Evolutionary conservation across 2,113 vertebrate species (phyloP), one percentile per base, ranked within the genome.

Genomic region (Campylorhamphus procurvoides): DNA sequence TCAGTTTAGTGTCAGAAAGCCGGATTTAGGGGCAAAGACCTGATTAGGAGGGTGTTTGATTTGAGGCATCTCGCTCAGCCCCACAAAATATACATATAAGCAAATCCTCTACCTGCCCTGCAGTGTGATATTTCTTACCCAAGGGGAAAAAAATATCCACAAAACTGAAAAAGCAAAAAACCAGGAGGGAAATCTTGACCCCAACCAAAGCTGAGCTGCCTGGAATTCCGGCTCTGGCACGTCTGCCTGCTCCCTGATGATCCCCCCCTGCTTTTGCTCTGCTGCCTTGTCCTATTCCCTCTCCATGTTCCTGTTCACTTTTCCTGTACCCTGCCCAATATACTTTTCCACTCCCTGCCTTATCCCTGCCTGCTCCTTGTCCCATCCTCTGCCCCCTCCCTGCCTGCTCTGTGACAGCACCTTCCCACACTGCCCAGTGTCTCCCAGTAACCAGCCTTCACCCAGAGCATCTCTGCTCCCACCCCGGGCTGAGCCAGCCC

Each of bases 181-280:
- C 1, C 22, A 24, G 13, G 28, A 72, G 44, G 47, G 50, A 79
- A 76, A 29, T 22, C 18, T 15, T 55, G 39, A 42, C 8, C 3
- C 6, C 31, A 58, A 0, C 33, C 66, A 22, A 4, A 9, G 14
- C 0, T 0, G 27, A 59, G 15, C 18, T 28, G 37, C 60, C 35
- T 37, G 66, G 53, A 42, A 42, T 4, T 5, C 35, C 0, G 0
- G 7, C 14, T 42, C 37, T 10, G 2, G 11, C 60, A 18, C 12
- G 46, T 42, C 50, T 69, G 24, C 47, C 90, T 39, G 40, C 28
- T 46, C 27, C 52, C 25, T 62, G 33, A 29, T 18, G 58, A 19
- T 59, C 53, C 42, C 17, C 47, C 31, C 46, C 53, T 62, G 56
- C 35, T 40, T 58, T 60, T 52, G 49, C n/a, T 74, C 56, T 18